Base-by-base conservation (phyloP, 2,888 invertebrate species). In the Notocelia uddmanniana region DNA sequence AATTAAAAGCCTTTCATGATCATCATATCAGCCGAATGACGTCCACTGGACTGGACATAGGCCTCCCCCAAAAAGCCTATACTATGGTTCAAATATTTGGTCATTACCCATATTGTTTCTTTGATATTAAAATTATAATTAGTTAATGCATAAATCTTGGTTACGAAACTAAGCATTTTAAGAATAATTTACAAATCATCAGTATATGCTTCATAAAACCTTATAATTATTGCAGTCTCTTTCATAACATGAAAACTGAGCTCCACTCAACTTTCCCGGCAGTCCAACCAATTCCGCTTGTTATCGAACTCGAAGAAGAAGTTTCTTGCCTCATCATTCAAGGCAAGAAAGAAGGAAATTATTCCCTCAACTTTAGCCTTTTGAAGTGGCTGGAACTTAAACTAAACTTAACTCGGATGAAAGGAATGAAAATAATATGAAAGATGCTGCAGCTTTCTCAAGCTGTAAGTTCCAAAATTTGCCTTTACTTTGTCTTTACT, bases 281-380 rank as follows among this genome's bases (percentile, higher is more conserved):
- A 52, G 70, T 41, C n/a, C 34, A 34, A 48, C 63, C 70, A 70
- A 64, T 70, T 63, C 57, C 26, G 26, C 70, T 70, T 54, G 64
- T 70, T 70, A 70, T 52, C 50, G 31, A 70, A 70, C 41, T 66
- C 37, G 26, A 41, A 50, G 68, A 13, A 2, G 31, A 70, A 70
- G 34, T 70, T 70, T 58, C 69, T 64, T 58, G 59, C 66, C 57
- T 57, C 70, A 52, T 64, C 70, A 64, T 64, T 64, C 58, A 64
- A 26, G 23, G 50, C 57, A 69, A 69, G 69, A 63, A 69, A 63
- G 64, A 62, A 55, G 55, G 52, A 64, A 70, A 69, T 69, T 69
- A 62, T 64, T 63, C 55, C 45, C 48, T 58, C 70, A 64, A 70
- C 70, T 70, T 63, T 70, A 58, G 64, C 68, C 64, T 64, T 69